These are phyloP conservation scores for Mus spretus DNA, from an alignment of 2,797 vertebrate species.

Conservation along the genomic window DNA sequence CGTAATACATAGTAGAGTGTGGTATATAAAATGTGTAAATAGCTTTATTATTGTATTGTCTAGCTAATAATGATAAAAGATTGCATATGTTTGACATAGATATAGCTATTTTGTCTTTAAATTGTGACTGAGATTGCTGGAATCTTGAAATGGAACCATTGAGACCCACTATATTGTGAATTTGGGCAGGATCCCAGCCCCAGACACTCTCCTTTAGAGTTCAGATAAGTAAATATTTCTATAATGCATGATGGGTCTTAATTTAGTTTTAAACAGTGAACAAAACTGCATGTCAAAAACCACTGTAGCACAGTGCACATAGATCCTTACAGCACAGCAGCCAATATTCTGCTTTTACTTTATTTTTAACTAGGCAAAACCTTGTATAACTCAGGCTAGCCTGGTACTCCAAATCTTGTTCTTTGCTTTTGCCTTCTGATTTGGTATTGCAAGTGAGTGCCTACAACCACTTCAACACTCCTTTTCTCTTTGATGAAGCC, in stretches of 20 bases:
- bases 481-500: neutral
- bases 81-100: neutral
- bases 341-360: neutral
- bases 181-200: neutral
- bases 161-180: neutral
- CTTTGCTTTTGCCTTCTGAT: neutral
- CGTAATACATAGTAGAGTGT: neutral
- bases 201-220: neutral
- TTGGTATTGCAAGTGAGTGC: neutral
- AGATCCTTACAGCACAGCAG: neutral
- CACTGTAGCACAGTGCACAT: neutral
- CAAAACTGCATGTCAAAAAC: neutral
- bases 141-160: neutral
- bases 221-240: constrained; percentile 3
- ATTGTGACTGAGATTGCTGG: neutral
- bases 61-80: neutral
- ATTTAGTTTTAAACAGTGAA: constrained; percentile 49
- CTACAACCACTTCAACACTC: neutral
- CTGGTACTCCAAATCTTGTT: neutral
- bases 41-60: neutral
- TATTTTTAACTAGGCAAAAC: neutral
- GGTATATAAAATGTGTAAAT: neutral
- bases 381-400: neutral
- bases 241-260: neutral
- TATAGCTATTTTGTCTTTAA: neutral